Base-by-base conservation (phyloP, 2,888 invertebrate genomes). In the Drosophila kambysellisi region DNA sequence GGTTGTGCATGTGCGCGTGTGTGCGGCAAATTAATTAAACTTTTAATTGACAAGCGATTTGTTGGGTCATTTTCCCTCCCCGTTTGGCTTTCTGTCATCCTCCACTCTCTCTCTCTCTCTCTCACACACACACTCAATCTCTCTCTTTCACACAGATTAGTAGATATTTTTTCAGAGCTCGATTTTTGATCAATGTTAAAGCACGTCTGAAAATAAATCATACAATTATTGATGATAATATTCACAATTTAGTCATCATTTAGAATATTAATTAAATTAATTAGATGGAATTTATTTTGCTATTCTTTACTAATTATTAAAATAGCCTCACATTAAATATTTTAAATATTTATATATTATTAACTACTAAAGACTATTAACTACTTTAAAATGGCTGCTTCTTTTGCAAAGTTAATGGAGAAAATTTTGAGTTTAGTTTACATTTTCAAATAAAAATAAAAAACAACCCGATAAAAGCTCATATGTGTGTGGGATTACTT, bases 1-100 rank as follows among this genome's bases (percentile, higher is more conserved):
- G 51, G 48, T 41, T 67, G 41, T 41, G 41, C n/a, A 41, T 41
- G 56, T 65, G 43, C 12, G 53, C 32, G 57, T 56, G 50, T 80
- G 50, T 75, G 56, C 60, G 71, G 72, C 67, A 79, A 82, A 87
- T 81, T 82, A 87, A 84, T 87, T 87, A 79, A 80, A 80, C 69
- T 87, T 83, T 87, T 87, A 87, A 84, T 87, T 87, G 87, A 83
- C 82, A 83, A 72, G 65, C 73, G 74, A 78, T 87, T 87, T 80
- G 72, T 74, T 66, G 58, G 61, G 63, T 65, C 59, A 72, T 75
- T 73, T 67, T 54, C 54, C 41, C 54, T 50, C 32, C 37, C 41
- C 41, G 25, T 53, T 9, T 52, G 56, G 30, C 41, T 39, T 37
- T 53, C 32, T 35, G 39, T 33, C 50, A 29, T 39, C 11, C 33